Evolutionary conservation across 2,797 vertebrate species (phyloP), one percentile per base, ranked within the genome.

Genomic region (Gallinago solitaria): DNA sequence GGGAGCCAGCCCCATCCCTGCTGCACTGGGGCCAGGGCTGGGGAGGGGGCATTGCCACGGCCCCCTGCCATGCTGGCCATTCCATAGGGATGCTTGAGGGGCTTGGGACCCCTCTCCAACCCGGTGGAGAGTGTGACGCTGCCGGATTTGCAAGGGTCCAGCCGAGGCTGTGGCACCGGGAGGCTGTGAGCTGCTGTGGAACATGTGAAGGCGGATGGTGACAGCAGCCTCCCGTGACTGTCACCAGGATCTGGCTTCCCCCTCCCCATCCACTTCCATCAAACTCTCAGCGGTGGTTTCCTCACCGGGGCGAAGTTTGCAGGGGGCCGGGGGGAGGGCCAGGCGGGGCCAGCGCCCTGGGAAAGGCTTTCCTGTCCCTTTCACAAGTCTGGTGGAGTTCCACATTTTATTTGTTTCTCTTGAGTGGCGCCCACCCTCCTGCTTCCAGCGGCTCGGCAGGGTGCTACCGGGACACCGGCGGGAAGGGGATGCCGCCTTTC

Each of bases 51-150:
- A 47, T 13, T 53, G 13, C 33, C 41, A 20, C 1, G 19, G 63
- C 27, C 32, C 47, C 54, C 32, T 0, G 0, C 35, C 59, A 28
- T 0, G 0, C 35, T 71, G 53, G 48, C 48, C 3, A 0, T 32
- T 76, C 43, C 47, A 35, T 18, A 5, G 41, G 6, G 5, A 23
- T 24, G 8, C 24, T 53, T 1, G 1, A 6, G 60, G 28, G 39
- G 13, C 14, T 39, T 1, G 1, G 25, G 51, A 69, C 19, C 14
- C 28, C 48, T 47, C n/a, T 59, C 65, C 51, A 80, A 32, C 28
- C 65, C 2, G 4, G 45, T 4, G 3, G 47, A 0, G 6, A 53
- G 13, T 1, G 3, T 15, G 59, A 16, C 0, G 0, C 1, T 33
- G 71, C 12, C 2, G 6, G 53, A 27, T 81, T 78, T 41, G 12